Percentiles rank a stretch among this genome's conserved stretches.
Evolutionary conservation across 2,113 vertebrate genomes (phyloP).

Genomic region (Archocentrus centrarchus): DNA sequence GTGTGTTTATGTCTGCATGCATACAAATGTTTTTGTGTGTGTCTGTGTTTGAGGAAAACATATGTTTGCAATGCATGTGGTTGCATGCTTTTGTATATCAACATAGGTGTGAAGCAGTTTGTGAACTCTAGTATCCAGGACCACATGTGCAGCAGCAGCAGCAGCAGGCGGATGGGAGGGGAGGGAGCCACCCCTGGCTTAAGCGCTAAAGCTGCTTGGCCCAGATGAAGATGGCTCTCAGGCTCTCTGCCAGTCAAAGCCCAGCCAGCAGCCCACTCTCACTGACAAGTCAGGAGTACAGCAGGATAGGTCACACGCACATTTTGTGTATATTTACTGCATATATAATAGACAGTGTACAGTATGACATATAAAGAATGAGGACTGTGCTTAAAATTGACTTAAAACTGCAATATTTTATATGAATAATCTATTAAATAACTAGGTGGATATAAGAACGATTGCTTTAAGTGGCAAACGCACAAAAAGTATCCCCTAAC

Average conservation of each 20-base stretch:
- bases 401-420: background rate
- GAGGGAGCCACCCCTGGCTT: constrained; percentile 63
- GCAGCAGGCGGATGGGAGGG: background rate
- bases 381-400: background rate
- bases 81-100: background rate
- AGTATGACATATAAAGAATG: background rate
- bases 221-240: constrained; percentile 78
- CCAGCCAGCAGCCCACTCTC: constrained; percentile 65
- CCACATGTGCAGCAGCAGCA: constrained; percentile 53
- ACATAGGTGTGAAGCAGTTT: constrained; percentile 4
- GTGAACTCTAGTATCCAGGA: background rate
- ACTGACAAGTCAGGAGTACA: constrained; percentile 36
- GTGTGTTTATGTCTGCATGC: constrained; percentile 13
- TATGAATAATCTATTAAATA: background rate
- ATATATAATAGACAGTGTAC: background rate
- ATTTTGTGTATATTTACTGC: background rate
- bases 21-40: background rate
- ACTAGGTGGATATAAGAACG: background rate
- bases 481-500: background rate
- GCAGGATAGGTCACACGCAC: constrained; percentile 29
- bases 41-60: background rate
- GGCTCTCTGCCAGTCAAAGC: constrained; percentile 76
- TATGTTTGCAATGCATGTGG: background rate
- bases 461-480: background rate
- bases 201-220: constrained; percentile 83